Percentiles rank a stretch among this genome's conserved stretches.
These are phyloP conservation scores for Sebastes aleutianus DNA, from an alignment of 2,797 vertebrate species.

Conservation along the genomic window DNA sequence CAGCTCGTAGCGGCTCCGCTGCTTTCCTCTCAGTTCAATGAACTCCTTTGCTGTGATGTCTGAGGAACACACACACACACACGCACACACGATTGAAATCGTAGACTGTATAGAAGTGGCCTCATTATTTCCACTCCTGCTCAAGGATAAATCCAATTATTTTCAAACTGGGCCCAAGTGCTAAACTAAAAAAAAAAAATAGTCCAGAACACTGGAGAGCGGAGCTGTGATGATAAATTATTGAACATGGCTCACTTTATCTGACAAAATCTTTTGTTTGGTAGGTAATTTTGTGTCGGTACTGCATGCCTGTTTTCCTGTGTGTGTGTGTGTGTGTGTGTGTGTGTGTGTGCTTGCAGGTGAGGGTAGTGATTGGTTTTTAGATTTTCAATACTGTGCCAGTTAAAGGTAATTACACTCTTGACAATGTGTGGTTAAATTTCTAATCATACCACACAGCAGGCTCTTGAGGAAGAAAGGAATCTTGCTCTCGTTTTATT, in stretches of 20 bases:
- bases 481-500: neutral
- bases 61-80: constrained; percentile 57
- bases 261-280: constrained; percentile 11
- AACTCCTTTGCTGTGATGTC: constrained; percentile 87
- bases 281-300: neutral
- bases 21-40: constrained; percentile 75
- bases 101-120: constrained; percentile 5
- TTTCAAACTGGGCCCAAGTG: constrained; percentile 26
- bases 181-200: constrained; percentile 12
- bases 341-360: neutral
- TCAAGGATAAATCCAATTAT: constrained; percentile 49
- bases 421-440: constrained; percentile 8
- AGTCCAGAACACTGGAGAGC: constrained; percentile 4
- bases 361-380: neutral
- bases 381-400: constrained; percentile 1
- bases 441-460: constrained; percentile 3
- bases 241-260: constrained; percentile 28
- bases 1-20: constrained; percentile 77
- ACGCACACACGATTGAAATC: neutral
- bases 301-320: neutral
- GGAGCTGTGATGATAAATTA: constrained; percentile 27
- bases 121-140: constrained; percentile 47
- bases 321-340: neutral
- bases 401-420: constrained; percentile 30
- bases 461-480: neutral